A percentile compares a stretch with the other conserved stretches of the same genome.
Evolutionary conservation across 2,797 vertebrate genomes (phyloP).

Genomic region (Linurgus olivaceus): DNA sequence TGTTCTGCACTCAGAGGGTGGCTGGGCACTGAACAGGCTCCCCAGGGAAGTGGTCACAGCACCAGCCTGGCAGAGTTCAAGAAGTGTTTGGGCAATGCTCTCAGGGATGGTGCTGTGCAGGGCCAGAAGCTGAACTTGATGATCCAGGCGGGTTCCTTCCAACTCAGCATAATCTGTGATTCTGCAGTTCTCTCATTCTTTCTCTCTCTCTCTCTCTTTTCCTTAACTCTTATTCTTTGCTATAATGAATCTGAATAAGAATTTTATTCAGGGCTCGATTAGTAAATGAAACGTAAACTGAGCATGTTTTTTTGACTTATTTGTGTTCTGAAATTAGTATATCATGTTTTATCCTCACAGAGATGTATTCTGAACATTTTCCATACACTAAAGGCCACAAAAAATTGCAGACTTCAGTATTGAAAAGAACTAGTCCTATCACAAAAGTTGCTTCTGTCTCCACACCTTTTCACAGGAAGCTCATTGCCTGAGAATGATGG

Average conservation of each 20-base stretch:
- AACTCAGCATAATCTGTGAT: neutral
- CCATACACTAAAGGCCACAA: neutral
- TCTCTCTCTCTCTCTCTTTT: neutral
- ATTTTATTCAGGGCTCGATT: neutral
- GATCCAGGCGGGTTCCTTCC: neutral
- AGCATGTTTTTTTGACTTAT: neutral
- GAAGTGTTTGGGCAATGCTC: neutral
- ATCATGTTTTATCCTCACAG: neutral
- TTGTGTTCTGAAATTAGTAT: neutral
- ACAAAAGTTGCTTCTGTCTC: neutral
- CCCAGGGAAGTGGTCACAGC: neutral
- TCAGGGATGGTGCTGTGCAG: neutral
- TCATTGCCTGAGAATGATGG: neutral
- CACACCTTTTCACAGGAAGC: neutral
- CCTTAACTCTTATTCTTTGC: neutral
- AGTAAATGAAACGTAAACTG: neutral
- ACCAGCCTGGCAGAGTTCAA: neutral
- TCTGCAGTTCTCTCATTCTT: neutral
- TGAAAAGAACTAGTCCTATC: neutral
- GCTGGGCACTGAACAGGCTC: neutral
- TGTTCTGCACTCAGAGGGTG: neutral
- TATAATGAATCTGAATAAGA: neutral
- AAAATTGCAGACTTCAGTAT: neutral
- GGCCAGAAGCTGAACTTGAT: neutral
- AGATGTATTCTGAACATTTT: neutral